A percentile compares a stretch with the other conserved stretches of the same genome.
Conservation (phyloP, 2,113 vertebrate species). For the Salvelinus sp. region DNA sequence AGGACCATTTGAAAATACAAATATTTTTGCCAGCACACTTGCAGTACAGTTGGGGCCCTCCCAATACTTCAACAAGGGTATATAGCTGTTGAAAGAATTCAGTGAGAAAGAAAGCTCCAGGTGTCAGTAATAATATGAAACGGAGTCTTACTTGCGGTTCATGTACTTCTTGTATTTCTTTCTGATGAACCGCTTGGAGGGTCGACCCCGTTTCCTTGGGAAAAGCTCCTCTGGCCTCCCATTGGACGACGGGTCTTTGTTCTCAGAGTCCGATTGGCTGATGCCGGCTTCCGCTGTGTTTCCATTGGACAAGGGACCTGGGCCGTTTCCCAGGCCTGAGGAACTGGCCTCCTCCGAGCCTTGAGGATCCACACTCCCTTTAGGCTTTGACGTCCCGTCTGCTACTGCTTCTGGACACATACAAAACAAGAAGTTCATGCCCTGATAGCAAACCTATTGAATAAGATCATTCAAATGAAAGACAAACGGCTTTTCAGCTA, state of each 20-base stretch:
- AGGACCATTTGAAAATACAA: too few species aligned
- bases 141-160: constrained; percentile 70
- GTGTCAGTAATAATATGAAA: not conserved
- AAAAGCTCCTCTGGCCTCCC: constrained; percentile 64
- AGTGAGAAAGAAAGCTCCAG: not conserved
- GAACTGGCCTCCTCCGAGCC: constrained; percentile 81
- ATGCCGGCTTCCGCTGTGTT: constrained; percentile 72
- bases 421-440: constrained; percentile 14
- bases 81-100: not conserved
- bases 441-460: not conserved
- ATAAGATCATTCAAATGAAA: not conserved
- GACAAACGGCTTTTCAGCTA: too few species aligned
- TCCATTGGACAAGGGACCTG: constrained; percentile 18
- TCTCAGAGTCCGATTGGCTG: constrained; percentile 87
- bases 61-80: too few species aligned
- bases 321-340: constrained; percentile 69
- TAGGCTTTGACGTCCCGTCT: constrained; percentile 29
- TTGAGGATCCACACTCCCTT: constrained; percentile 57
- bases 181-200: constrained; percentile 89
- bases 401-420: constrained; percentile 70
- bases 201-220: constrained; percentile 83
- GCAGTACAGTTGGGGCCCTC: too few species aligned
- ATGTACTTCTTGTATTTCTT: constrained; percentile 94
- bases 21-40: too few species aligned
- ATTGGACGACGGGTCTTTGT: constrained; percentile 83